Conservation (phyloP, 2,113 vertebrate genomes). For the Sinocyclocheilus grahami region DNA sequence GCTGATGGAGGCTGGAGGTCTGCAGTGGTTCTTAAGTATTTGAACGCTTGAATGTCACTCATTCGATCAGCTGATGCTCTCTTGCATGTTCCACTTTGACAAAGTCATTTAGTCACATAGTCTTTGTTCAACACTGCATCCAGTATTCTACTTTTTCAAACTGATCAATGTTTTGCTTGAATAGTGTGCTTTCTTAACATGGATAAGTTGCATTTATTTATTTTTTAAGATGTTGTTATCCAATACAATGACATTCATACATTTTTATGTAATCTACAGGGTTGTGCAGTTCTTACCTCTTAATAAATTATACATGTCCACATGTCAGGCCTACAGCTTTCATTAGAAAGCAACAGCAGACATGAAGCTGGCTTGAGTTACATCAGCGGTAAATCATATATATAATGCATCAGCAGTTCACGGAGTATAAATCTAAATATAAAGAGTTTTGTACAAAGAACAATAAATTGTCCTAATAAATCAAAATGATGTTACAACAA, state of each 20-base stretch:
- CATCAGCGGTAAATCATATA: neutral
- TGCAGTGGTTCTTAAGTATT: neutral
- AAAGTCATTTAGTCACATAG: no score
- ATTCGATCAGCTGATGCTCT: no score
- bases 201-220: neutral
- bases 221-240: neutral
- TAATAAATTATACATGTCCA: slow-evolving; percentile 13
- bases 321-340: neutral
- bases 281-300: slow-evolving; percentile 1
- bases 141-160: neutral
- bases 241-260: neutral
- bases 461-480: neutral
- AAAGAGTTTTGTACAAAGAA: neutral
- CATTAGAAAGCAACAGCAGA: neutral
- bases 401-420: slow-evolving; percentile 12
- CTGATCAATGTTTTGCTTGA: neutral
- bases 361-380: neutral
- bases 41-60: no score
- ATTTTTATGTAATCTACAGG: neutral
- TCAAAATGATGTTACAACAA: neutral
- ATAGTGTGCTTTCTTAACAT: neutral
- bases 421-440: neutral
- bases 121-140: neutral
- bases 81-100: no score
- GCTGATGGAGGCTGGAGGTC: neutral